Evolutionary conservation across 1,140 invertebrate species (phyloP).

Genomic region (Anastrepha ludens): DNA sequence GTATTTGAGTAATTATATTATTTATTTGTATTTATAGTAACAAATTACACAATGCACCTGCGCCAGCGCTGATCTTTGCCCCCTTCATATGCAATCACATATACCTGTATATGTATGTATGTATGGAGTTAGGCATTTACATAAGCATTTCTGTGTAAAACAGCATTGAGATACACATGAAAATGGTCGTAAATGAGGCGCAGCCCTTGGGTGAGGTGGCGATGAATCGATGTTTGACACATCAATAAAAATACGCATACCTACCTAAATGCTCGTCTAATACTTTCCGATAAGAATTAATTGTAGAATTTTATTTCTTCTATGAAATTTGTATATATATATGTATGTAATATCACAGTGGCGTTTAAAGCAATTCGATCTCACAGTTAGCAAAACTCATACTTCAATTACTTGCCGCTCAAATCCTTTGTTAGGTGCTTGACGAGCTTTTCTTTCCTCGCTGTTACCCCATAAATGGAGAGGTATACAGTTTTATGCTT

Average conservation of each 20-base stretch:
- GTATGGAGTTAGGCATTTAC: not conserved
- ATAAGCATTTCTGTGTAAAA: not conserved
- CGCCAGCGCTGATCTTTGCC: not conserved
- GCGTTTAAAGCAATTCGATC: too few relatives aligned
- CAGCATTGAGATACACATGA: not conserved
- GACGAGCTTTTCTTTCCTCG: too few relatives aligned
- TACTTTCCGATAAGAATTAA: not conserved
- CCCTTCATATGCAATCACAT: not conserved
- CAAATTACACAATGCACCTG: not conserved
- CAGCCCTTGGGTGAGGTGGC: not conserved
- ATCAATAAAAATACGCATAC: not conserved
- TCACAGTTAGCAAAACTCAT: too few relatives aligned
- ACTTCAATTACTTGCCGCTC: too few relatives aligned
- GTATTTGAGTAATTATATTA: not conserved
- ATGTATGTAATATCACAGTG: too few relatives aligned
- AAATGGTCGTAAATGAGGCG: not conserved
- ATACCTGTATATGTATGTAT: not conserved
- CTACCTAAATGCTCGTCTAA: too few relatives aligned
- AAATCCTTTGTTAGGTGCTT: too few relatives aligned
- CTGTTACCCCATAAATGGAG: too few relatives aligned
- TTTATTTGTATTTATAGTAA: not conserved
- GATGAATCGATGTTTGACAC: conserved; percentile 21
- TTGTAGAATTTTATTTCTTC: not conserved
- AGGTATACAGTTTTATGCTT: too few relatives aligned
- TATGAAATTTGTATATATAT: too few relatives aligned